Base-by-base conservation (phyloP, 2,888 invertebrate genomes). In the Congeria kusceri region DNA sequence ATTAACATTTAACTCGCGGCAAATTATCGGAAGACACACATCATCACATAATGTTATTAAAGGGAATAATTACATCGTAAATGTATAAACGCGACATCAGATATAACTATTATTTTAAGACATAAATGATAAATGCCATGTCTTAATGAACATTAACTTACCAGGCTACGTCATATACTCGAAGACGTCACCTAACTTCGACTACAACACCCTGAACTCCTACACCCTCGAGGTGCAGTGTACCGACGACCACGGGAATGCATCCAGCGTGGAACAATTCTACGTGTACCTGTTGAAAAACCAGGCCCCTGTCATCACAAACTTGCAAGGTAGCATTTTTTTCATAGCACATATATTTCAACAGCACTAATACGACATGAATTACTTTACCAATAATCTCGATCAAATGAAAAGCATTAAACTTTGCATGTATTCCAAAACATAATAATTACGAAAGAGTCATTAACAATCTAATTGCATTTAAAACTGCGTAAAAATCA, bases 151-250 rank as follows among this genome's bases (percentile, higher is more conserved):
- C 25, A 9, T 57, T 61, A n/a, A n/a, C n/a, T n/a, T n/a, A n/a
- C 25, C 61, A 81, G 81, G 72, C 25, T 75, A 65, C 27, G 81
- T 64, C 3, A 61, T 81, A 1, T 77, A 72, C 49, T 20, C 58
- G 4, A 39, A 59, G 7, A 63, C 58, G 4, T 57, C 29, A 1
- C 69, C 75, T 7, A 44, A 53, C 15, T 75, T 79, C 11, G 67
- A 76, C n/a, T 78, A 82, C 27, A 23, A 56, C 47, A 49, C 61
- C 1, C 25, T 15, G n/a, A 49, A 32, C 25, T 23, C 47, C 3
- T 81, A 81, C 28, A 15, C n/a, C 15, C 7, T 77, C 3, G 27
- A 53, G 1, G 46, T 75, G 3, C 56, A 63, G 25, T 81, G 81
- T 61, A 61, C n/a, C 1, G 81, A 81, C 49, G 57, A 57, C 18